These are phyloP conservation scores for Pseudomyrmex flavicornis DNA, from an alignment of 1,140 invertebrate species.

Conservation along the genomic window DNA sequence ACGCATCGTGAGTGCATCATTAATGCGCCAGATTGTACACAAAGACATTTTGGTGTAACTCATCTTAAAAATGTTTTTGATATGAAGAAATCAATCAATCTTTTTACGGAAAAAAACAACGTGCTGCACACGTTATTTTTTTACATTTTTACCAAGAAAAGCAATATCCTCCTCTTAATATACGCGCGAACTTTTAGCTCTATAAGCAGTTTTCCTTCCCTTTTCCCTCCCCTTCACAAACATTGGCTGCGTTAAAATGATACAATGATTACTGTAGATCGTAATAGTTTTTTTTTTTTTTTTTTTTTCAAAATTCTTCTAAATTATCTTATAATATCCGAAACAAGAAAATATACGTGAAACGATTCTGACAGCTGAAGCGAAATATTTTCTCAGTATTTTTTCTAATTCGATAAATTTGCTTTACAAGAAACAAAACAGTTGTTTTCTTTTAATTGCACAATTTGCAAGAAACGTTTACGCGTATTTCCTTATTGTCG, in stretches of 20 bases:
- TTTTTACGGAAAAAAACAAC: constrained; percentile 8
- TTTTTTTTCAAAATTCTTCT: not conserved
- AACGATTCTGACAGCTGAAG: not conserved
- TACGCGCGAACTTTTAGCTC: not conserved
- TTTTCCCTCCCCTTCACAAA: not conserved
- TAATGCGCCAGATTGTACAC: too few relatives aligned
- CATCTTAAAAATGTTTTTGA: not conserved
- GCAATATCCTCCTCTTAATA: not conserved
- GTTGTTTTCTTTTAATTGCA: not conserved
- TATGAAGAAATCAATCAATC: not conserved
- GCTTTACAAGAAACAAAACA: not conserved
- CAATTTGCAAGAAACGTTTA: not conserved
- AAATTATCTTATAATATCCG: not conserved
- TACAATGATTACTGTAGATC: not conserved
- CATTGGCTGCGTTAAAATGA: not conserved
- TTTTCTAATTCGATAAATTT: not conserved
- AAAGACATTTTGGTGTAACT: too few relatives aligned
- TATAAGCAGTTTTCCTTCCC: not conserved
- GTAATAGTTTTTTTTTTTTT: not conserved
- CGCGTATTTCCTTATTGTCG: not conserved
- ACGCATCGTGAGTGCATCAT: too few relatives aligned
- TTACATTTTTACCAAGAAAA: not conserved
- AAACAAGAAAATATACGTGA: not conserved
- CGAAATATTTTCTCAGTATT: not conserved
- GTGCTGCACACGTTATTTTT: not conserved